Evolutionary conservation across 2,113 vertebrate species (phyloP), one percentile per base, ranked within the genome.

Genomic region (Tyto alba): DNA sequence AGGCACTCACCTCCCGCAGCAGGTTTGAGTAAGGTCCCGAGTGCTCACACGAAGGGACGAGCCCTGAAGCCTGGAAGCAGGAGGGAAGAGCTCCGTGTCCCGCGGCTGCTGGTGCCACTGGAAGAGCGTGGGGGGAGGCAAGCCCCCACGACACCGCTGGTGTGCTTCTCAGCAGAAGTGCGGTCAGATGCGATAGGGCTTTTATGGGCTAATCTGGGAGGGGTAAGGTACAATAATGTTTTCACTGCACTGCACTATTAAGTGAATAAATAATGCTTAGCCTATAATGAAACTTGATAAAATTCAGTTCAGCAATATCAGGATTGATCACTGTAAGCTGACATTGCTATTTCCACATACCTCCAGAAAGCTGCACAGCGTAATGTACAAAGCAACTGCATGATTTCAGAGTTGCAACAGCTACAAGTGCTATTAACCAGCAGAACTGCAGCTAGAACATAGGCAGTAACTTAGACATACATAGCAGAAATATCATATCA

Each of bases 271-370:
- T 59, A 89, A 72, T 59, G 68, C 52, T 96, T 79, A 47, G 60
- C 7, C 62, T 76, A 68, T 69, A 91, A 93, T 50, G 60, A 96
- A 93, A 93, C 41, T 47, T 4, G 0, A 72, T 76, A 96, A 95
- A 97, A 87, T 50, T 50, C 63, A 27, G 64, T 88, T 96, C 87
- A 92, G 50, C 14, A 4, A 25, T 56, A 89, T 55, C 64, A 69
- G 69, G 92, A 96, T 69, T 78, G 91, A 96, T 95, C 57, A 50
- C 63, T 32, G 48, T 48, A 89, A 91, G 91, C 52, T n/a, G 86
- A 59, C 62, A 48, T 63, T 77, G 66, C 78, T 94, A 64, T 96
- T 94, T 93, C 57, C 62, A 93, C 12, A 3, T 71, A 71, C 16
- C 52, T 82, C 40, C 2, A 2, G 96, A 96, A 94, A 75, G 19